Evolutionary conservation across 2,888 invertebrate genomes (phyloP).

Genomic region (Scaptomyza polygonia): DNA sequence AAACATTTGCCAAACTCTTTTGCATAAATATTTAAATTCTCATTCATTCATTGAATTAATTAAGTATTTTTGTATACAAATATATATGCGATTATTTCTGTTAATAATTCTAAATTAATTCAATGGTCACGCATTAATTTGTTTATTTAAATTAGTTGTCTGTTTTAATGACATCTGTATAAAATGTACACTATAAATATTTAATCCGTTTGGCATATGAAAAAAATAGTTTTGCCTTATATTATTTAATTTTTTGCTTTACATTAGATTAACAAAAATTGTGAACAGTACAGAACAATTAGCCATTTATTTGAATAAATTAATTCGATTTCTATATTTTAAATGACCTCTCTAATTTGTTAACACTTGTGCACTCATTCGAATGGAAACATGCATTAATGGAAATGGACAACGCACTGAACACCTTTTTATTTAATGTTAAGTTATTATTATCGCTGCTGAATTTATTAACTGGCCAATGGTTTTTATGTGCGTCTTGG

Average conservation of each 20-base stretch:
- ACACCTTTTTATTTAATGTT: constrained; percentile 78
- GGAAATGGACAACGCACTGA: constrained; percentile 39
- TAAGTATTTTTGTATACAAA: too few relatives aligned
- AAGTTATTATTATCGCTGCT: constrained; percentile 70
- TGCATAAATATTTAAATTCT: too few relatives aligned
- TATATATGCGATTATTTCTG: too few relatives aligned
- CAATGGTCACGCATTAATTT: too few relatives aligned
- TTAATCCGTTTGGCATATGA: too few relatives aligned
- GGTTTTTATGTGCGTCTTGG: constrained; percentile 57
- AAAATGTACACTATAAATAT: background rate
- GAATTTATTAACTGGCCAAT: constrained; percentile 64
- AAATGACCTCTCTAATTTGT: background rate
- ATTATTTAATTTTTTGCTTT: background rate
- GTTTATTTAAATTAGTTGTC: background rate
- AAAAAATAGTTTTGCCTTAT: too few relatives aligned
- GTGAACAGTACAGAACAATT: background rate
- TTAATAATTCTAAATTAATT: too few relatives aligned
- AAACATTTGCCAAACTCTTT: too few relatives aligned
- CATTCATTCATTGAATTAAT: too few relatives aligned
- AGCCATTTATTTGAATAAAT: constrained; percentile 2
- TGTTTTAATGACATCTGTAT: background rate
- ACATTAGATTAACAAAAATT: background rate
- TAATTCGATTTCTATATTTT: constrained; percentile 8
- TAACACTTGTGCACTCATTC: constrained; percentile 25
- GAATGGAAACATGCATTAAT: too few relatives aligned